Percentiles rank a stretch among this genome's conserved stretches.
phyloP scores from a whole-genome alignment of 2,113 vertebrate genomes.

The Eurystomus gularis region DNA sequence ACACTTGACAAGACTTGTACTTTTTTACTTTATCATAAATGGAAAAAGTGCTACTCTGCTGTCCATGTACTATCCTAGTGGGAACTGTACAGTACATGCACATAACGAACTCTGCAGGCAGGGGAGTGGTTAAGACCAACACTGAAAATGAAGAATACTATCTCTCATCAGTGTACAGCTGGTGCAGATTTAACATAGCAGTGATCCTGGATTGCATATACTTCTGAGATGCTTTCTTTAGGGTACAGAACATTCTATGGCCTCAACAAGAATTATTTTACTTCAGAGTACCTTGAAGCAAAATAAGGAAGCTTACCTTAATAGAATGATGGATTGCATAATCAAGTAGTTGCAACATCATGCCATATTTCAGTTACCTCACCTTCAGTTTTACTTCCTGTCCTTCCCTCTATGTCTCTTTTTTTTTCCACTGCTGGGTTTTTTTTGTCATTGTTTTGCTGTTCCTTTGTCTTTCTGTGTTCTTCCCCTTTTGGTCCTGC shows the following conservation, averaged over 20 bases:
- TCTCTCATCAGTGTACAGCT: background rate
- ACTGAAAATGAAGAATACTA: background rate
- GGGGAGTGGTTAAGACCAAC: background rate
- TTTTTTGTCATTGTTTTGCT: background rate
- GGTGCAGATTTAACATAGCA: background rate
- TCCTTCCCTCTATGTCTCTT: background rate
- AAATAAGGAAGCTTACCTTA: background rate
- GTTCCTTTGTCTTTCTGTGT: background rate
- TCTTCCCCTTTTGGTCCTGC: background rate
- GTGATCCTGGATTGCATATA: fast-evolving
- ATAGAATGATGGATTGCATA: background rate
- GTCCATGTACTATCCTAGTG: background rate
- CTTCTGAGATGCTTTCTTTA: background rate
- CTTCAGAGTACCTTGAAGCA: background rate
- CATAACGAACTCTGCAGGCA: background rate
- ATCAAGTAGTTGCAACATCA: background rate
- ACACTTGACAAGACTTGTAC: background rate
- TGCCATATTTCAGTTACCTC: background rate
- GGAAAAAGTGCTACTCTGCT: background rate
- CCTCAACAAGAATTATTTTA: background rate
- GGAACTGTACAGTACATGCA: background rate
- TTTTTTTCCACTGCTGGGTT: background rate
- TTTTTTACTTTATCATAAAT: background rate
- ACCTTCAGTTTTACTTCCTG: background rate
- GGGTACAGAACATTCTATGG: background rate